These are phyloP conservation scores for pig (Sus scrofa) DNA, from an alignment of 2,113 vertebrate species.

Conservation along the genomic window DNA sequence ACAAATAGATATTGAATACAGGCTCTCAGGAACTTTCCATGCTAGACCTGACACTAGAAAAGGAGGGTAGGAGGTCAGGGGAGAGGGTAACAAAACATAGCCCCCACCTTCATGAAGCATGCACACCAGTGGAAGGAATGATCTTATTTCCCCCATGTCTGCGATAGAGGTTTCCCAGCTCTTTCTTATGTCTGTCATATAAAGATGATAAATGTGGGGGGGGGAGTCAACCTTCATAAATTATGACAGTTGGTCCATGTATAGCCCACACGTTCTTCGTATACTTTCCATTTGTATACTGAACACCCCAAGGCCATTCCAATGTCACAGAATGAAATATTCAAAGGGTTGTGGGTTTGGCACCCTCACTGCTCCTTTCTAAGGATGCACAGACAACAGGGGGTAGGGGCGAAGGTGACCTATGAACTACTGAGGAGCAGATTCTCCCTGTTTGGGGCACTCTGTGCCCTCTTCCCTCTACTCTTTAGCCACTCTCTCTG, in stretches of 20 bases:
- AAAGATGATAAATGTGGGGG: background rate
- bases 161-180: background rate
- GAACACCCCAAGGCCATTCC: background rate
- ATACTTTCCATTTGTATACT: background rate
- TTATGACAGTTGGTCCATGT: background rate
- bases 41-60: background rate
- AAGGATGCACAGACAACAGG: background rate
- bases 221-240: background rate
- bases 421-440: background rate
- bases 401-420: background rate
- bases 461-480: background rate
- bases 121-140: background rate
- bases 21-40: background rate
- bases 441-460: background rate
- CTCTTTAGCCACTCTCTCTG: background rate
- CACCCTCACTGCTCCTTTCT: background rate
- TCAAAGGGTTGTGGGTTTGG: background rate
- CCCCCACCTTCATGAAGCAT: background rate
- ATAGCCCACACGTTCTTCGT: background rate
- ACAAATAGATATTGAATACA: background rate
- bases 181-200: background rate
- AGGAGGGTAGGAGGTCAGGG: fast-evolving
- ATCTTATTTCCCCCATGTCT: background rate
- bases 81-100: background rate
- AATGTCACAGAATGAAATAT: background rate